A percentile compares a stretch with the other conserved stretches of the same genome.
Evolutionary conservation across 2,797 vertebrate genomes (phyloP).

Genomic region (Hypotaenidia okinawae): DNA sequence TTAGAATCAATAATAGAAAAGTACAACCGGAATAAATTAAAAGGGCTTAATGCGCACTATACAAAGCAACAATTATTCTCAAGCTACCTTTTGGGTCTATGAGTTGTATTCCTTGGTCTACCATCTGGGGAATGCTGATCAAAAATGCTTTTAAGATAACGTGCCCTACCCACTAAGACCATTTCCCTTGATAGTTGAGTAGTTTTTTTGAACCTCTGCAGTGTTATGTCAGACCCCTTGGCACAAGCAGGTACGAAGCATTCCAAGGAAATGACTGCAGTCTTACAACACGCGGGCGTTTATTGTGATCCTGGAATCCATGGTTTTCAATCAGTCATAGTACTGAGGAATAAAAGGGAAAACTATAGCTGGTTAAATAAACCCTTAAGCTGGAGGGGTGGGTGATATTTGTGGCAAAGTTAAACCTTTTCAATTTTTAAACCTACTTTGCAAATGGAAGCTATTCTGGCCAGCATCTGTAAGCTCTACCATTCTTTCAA

Average conservation of each 20-base stretch:
- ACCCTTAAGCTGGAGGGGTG: not conserved
- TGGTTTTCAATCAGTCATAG: not conserved
- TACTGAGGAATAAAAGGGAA: not conserved
- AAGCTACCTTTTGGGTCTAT: not conserved
- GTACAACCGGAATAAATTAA: not conserved
- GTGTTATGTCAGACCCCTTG: not conserved
- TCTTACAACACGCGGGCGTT: not conserved
- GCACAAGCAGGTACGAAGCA: not conserved
- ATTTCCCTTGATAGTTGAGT: accelerated
- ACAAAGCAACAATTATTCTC: not conserved
- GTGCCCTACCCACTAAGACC: not conserved
- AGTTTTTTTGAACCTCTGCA: not conserved
- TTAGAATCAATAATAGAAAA: not conserved
- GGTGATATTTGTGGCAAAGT: not conserved
- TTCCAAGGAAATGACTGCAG: not conserved
- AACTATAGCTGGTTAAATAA: not conserved
- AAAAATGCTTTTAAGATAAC: not conserved
- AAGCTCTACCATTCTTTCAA: not conserved
- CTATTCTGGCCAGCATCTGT: not conserved
- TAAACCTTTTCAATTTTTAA: not conserved
- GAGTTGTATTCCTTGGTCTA: not conserved
- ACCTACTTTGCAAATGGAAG: not conserved
- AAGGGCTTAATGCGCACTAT: not conserved
- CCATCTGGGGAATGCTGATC: not conserved
- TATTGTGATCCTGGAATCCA: not conserved